These are phyloP conservation scores for Mallateleia sp. DNA, from an alignment of 2,888 invertebrate species.

Conservation along the genomic window DNA sequence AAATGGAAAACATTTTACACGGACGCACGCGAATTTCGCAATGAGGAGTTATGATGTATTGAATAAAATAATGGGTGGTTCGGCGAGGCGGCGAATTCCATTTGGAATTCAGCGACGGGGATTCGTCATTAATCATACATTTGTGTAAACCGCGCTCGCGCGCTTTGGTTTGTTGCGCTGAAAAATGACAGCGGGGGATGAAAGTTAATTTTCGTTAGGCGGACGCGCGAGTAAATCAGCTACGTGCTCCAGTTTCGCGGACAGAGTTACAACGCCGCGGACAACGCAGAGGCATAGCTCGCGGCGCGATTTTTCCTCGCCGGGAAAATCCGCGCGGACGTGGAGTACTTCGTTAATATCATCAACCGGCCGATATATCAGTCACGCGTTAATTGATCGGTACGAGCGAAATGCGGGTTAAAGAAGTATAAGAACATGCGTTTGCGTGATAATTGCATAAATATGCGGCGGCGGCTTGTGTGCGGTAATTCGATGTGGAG, in stretches of 20 bases:
- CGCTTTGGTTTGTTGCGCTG: slow-evolving; percentile 56
- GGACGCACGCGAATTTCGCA: neutral
- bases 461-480: too few species aligned
- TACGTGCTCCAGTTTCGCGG: slow-evolving; percentile 77
- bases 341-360: slow-evolving; percentile 83
- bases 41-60: slow-evolving; percentile 43
- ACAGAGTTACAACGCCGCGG: slow-evolving; percentile 61
- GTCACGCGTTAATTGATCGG: slow-evolving; percentile 34
- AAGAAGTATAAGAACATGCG: neutral
- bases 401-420: too few species aligned
- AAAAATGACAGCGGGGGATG: slow-evolving; percentile 80
- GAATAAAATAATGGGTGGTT: slow-evolving; percentile 54
- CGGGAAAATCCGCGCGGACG: slow-evolving; percentile 72
- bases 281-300: slow-evolving; percentile 26
- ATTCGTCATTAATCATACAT: slow-evolving; percentile 65
- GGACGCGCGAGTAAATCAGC: slow-evolving; percentile 80
- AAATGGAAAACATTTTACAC: neutral
- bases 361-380: too few species aligned
- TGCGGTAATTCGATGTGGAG: too few species aligned
- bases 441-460: too few species aligned
- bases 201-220: slow-evolving; percentile 84
- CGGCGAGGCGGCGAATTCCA: slow-evolving; percentile 2
- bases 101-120: slow-evolving; percentile 47
- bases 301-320: slow-evolving; percentile 52
- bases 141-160: slow-evolving; percentile 42